phyloP scores from a whole-genome alignment of 2,888 invertebrate genomes.

The Cerastis leucographa region DNA sequence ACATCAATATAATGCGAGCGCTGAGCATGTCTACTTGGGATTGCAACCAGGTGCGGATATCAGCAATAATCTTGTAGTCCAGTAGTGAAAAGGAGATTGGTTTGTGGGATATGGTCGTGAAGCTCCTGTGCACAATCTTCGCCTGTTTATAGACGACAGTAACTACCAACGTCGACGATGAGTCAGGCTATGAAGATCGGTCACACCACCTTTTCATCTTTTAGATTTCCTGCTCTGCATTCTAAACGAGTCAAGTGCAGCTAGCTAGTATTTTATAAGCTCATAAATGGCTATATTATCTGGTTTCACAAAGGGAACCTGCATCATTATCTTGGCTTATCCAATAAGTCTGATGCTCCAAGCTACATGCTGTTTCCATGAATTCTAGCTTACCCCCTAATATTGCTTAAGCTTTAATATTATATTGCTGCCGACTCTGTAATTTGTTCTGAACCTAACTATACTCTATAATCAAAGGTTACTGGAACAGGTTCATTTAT shows the following conservation, averaged over 20 bases:
- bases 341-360: not conserved
- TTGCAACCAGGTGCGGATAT: no score
- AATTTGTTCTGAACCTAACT: conserved; percentile 43
- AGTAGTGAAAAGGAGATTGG: not conserved
- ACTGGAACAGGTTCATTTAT: conserved; percentile 49
- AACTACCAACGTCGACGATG: no score
- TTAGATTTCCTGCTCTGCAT: not conserved
- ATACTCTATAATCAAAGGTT: conserved; percentile 45
- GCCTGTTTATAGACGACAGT: no score
- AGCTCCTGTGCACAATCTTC: no score
- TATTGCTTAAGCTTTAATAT: conserved; percentile 29
- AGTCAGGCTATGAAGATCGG: not conserved
- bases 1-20: not conserved
- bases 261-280: not conserved
- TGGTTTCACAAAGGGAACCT: not conserved
- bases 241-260: not conserved
- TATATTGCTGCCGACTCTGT: conserved; percentile 39
- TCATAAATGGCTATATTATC: not conserved
- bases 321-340: not conserved
- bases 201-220: not conserved
- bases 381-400: conserved; percentile 23
- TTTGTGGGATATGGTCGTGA: not conserved
- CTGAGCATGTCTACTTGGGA: no score
- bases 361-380: not conserved
- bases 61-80: not conserved